Conservation (phyloP, 2,888 invertebrate species). For the Halocaridina rubra region DNA sequence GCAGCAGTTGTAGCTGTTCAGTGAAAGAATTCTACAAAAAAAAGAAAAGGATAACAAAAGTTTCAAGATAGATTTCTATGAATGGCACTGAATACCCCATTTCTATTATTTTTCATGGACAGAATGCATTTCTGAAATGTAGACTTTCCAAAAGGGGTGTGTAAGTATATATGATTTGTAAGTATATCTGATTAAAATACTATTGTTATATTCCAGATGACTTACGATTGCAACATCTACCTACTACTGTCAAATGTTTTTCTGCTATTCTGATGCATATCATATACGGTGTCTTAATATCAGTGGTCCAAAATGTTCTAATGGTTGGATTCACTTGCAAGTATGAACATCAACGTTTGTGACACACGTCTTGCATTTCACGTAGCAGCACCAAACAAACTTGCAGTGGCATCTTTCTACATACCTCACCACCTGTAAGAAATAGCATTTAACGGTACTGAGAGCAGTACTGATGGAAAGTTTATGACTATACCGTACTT, state of each 20-base stretch:
- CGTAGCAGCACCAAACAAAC: constrained; percentile 71
- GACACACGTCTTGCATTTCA: constrained; percentile 70
- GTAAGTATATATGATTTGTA: background rate
- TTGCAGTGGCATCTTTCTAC: constrained; percentile 70
- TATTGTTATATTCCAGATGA: background rate
- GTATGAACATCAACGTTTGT: constrained; percentile 69
- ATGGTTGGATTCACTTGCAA: constrained; percentile 69
- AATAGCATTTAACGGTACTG: too few species aligned
- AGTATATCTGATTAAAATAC: background rate
- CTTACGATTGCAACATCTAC: background rate
- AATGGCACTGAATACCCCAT: too few species aligned
- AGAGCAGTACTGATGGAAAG: too few species aligned
- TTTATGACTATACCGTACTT: too few species aligned
- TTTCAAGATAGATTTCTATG: too few species aligned
- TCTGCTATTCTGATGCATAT: background rate
- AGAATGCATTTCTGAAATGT: too few species aligned
- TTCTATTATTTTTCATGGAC: too few species aligned
- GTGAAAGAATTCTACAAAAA: too few species aligned
- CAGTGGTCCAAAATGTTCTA: background rate
- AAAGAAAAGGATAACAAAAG: too few species aligned
- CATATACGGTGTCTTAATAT: background rate
- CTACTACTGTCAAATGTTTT: background rate
- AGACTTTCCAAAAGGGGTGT: background rate
- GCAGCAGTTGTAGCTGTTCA: too few species aligned
- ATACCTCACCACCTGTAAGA: constrained; percentile 69